Base-by-base conservation (phyloP, 2,113 vertebrate species). In the Vidua chalybeata region DNA sequence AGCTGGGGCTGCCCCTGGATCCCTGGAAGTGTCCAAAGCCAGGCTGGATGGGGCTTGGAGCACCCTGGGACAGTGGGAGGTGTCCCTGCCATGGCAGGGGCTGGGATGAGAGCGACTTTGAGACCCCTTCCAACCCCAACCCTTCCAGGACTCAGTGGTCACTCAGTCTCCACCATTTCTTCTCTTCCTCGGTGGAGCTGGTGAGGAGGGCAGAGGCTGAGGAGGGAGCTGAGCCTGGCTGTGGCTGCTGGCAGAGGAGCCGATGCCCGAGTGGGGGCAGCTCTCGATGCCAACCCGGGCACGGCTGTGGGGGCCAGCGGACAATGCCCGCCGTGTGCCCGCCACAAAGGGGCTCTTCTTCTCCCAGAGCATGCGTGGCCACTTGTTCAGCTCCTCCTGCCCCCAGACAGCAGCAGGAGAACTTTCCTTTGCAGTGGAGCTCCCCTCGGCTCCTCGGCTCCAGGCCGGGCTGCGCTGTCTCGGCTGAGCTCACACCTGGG, bases 281-380 rank as follows among this genome's bases (percentile, higher is more conserved):
- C n/a, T 61, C 80, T 20, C 14, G 23, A 15, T 7, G 39, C 39
- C 39, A 10, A 39, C 39, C 19, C 19, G 31, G 54, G 55, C 55
- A 33, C 17, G 41, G 46, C 43, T 6, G 54, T 28, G 37, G 73
- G 93, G 58, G 51, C 79, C 15, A 20, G 51, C 4, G 6, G 61
- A 93, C 93, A 95, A 43, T 80, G 71, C 66, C 66, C 27, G 0
- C 11, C 8, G 8, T 92, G 80, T 95, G 43, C 22, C 0, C 2
- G 3, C 48, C 75, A 95, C 92, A 96, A 72, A 96, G 86, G 84
- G n/a, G n/a, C 80, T 88, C 68, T 94, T 96, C 91, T 96, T 94
- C 41, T 33, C 79, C n/a, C 51, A 18, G 8, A 23, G 31, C 59
- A 7, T 0, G 20, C 20, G 9, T 19, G 3, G 62, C 63, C 56